A percentile compares a stretch with the other conserved stretches of the same genome.
phyloP scores from a whole-genome alignment of 2,113 vertebrate species.

The Chaetops frenatus region DNA sequence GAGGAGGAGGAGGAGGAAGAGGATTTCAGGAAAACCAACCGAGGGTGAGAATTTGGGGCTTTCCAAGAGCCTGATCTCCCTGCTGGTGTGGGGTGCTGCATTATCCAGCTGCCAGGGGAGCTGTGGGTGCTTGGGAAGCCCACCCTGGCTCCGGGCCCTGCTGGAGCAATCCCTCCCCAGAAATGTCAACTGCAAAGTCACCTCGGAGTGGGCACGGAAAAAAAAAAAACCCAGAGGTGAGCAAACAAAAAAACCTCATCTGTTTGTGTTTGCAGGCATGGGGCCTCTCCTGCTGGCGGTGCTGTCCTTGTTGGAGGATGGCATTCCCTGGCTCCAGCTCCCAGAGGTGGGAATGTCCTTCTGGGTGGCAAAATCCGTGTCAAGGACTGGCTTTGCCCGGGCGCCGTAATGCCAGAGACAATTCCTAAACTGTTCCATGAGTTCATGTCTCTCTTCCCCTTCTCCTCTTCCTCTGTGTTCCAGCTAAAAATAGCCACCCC shows the following conservation, averaged over 20 bases:
- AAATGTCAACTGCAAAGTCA: slow-evolving; percentile 45
- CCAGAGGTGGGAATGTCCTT: not conserved
- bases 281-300: not conserved
- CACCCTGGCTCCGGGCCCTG: not conserved
- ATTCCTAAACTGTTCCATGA: slow-evolving; percentile 56
- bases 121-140: not conserved
- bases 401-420: slow-evolving; percentile 9
- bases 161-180: slow-evolving; percentile 35
- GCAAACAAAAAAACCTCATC: slow-evolving; percentile 28
- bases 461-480: not conserved
- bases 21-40: not conserved
- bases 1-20: not conserved
- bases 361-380: not conserved
- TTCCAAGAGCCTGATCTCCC: not conserved
- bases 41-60: not conserved
- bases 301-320: not conserved
- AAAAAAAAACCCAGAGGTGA: not conserved
- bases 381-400: not conserved
- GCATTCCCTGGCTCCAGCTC: not conserved
- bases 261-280: slow-evolving; percentile 10
- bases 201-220: not conserved
- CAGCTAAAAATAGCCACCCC: not conserved
- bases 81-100: not conserved
- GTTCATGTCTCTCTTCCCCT: slow-evolving; percentile 48
- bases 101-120: not conserved